Evolutionary conservation across 1,140 invertebrate species (phyloP).

Genomic region (Cecropterus lyciades): DNA sequence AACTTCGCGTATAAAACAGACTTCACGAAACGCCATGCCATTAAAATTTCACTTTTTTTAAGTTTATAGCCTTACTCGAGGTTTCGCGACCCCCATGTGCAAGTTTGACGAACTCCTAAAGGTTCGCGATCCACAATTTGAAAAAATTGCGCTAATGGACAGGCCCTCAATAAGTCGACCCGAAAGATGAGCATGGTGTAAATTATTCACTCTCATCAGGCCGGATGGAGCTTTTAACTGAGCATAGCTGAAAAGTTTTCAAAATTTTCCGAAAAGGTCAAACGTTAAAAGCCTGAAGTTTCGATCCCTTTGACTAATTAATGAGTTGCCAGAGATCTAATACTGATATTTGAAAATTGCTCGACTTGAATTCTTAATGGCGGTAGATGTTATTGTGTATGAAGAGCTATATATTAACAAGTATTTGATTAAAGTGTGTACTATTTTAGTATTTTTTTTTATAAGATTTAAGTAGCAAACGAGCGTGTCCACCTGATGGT

Average conservation of each 20-base stretch:
- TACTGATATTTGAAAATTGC: constrained; percentile 2
- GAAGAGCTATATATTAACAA: no score
- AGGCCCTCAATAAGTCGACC: constrained; percentile 18
- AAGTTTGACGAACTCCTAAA: no score
- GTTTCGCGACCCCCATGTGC: no score
- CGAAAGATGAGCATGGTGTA: constrained; percentile 19
- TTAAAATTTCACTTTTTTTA: no score
- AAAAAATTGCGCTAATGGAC: constrained; percentile 31
- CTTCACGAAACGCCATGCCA: no score
- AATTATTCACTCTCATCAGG: constrained; percentile 27
- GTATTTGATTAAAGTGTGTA: no score
- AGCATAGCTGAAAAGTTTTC: constrained; percentile 11
- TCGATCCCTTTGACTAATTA: constrained; percentile 19
- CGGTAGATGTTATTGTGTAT: neutral
- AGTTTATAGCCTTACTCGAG: no score
- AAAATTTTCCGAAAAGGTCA: constrained; percentile 20
- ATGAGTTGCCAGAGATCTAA: neutral
- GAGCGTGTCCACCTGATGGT: no score
- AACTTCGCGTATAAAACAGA: no score
- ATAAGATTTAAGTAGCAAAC: no score
- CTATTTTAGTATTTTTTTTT: no score
- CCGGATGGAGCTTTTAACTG: constrained; percentile 8
- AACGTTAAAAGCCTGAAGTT: constrained; percentile 16
- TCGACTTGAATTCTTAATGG: neutral
- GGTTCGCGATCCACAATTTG: no score